Base-by-base conservation (phyloP, 1,140 invertebrate genomes). In the Tribolium castaneum region DNA sequence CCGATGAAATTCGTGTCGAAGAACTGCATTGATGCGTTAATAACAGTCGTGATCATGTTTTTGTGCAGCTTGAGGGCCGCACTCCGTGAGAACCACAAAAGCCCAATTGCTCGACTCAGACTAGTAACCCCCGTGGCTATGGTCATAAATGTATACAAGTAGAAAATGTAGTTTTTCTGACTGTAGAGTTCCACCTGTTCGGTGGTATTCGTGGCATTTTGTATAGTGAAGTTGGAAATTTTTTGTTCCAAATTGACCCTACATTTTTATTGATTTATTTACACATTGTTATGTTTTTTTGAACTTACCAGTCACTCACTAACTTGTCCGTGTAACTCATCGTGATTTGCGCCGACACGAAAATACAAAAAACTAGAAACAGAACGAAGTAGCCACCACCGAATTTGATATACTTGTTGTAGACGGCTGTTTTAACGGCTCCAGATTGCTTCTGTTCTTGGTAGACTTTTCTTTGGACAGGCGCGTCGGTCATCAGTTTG, bases 11-110 rank as follows among this genome's bases (percentile, higher is more conserved):
- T 73, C 5, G 87, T 90, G 80, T 94, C 90, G 84, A 94, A 94
- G 85, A 94, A 94, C 19, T 85, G 84, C 78, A 93, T 90, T 0
- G 90, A 89, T 0, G 91, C 90, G 73, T 90, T 85, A 1, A 94
- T 84, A 12, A 94, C 82, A 49, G 86, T 87, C 1, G 86, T 80
- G 79, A 93, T 92, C 90, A 94, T 92, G 2, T 81, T 86, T 78
- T 92, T 90, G 80, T 94, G 93, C 19, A 94, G 84, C 76, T 87
- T 90, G 76, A 88, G 88, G 12, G 92, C 91, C 2, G 92, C 89
- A 66, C 87, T 89, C 85, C 92, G 91, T 52, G 91, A 91, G 66
- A 91, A 88, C 49, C 88, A 85, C 80, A 85, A 87, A 76, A 87
- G 88, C 0, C 86, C 6, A 2, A 89, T 59, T 79, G 88, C 86